Conservation (phyloP, 2,888 invertebrate genomes). For the Aspidapion aeneum region DNA sequence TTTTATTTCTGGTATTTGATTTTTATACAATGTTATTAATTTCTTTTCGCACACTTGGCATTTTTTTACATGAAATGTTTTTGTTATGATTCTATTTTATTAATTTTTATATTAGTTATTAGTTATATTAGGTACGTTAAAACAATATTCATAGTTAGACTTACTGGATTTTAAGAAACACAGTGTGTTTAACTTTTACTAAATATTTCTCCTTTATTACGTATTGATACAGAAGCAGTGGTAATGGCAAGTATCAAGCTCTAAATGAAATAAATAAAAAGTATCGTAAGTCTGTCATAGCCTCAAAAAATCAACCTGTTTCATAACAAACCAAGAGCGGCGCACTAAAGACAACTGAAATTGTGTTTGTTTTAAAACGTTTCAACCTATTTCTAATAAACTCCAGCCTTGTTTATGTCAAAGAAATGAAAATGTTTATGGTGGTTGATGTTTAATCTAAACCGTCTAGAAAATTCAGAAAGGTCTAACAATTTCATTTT, state of each 20-base stretch:
- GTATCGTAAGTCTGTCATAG: neutral
- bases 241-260: neutral
- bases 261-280: neutral
- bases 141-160: too few relatives aligned
- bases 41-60: too few relatives aligned
- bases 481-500: conserved; percentile 26
- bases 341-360: neutral
- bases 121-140: too few relatives aligned
- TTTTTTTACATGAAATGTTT: too few relatives aligned
- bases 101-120: too few relatives aligned
- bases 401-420: neutral
- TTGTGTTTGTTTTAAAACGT: neutral
- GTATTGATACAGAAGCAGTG: too few relatives aligned
- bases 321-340: neutral
- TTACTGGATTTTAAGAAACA: too few relatives aligned
- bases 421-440: conserved; percentile 1
- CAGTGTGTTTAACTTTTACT: too few relatives aligned
- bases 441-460: conserved; percentile 1
- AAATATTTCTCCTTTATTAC: too few relatives aligned
- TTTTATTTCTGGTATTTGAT: too few relatives aligned
- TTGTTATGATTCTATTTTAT: too few relatives aligned
- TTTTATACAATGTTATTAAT: too few relatives aligned
- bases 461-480: conserved; percentile 14
- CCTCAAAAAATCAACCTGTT: neutral
- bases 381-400: neutral